These are phyloP conservation scores for Cynodonichthys magdalenae DNA, from an alignment of 2,797 vertebrate genomes.

Conservation along the genomic window DNA sequence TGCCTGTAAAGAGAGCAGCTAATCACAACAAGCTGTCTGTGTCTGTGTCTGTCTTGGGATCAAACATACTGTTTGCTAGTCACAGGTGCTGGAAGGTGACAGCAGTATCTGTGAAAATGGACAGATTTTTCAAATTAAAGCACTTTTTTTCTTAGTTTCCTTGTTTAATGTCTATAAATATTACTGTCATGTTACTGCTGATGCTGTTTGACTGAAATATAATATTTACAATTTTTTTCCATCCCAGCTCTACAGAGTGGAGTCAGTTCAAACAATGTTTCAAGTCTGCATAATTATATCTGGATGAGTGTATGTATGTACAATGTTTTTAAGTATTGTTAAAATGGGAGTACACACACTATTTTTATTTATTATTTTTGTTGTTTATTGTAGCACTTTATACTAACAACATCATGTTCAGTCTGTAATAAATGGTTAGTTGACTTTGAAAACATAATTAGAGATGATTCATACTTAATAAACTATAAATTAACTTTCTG, in stretches of 20 bases:
- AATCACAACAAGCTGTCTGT: slow-evolving; percentile 15
- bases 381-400: too few relatives aligned
- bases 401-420: too few relatives aligned
- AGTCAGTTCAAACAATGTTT: slow-evolving; percentile 40
- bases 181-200: slow-evolving; percentile 38
- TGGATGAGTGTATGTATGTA: slow-evolving; percentile 14
- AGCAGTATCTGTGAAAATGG: not conserved
- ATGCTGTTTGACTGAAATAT: slow-evolving; percentile 22
- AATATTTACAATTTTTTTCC: slow-evolving; percentile 18
- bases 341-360: not conserved
- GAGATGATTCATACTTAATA: too few relatives aligned
- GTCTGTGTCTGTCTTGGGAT: slow-evolving; percentile 13
- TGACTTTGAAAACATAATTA: too few relatives aligned
- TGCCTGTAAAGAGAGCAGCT: slow-evolving; percentile 20
- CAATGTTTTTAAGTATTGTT: not conserved
- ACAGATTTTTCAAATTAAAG: slow-evolving; percentile 29
- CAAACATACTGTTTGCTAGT: slow-evolving; percentile 8
- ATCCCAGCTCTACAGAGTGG: slow-evolving; percentile 20
- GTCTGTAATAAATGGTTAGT: too few relatives aligned
- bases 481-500: too few relatives aligned
- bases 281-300: slow-evolving; percentile 13
- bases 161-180: too few relatives aligned
- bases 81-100: slow-evolving; percentile 19
- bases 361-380: too few relatives aligned
- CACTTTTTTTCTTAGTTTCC: slow-evolving; percentile 11